Base-by-base conservation (phyloP, 2,113 vertebrate species). In the Dasyprocta punctata region DNA sequence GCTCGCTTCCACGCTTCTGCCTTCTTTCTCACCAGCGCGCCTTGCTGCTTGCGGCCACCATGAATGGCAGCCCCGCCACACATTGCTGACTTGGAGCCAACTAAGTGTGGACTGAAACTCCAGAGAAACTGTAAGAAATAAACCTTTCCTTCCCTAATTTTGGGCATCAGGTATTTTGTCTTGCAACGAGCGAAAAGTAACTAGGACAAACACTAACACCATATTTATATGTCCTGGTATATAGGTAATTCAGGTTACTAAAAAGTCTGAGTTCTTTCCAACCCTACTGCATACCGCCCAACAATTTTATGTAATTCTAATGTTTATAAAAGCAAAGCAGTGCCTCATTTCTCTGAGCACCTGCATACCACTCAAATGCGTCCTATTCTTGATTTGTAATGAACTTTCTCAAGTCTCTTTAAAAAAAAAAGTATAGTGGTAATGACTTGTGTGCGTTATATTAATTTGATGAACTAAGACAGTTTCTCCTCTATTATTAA, bases 181-280 rank as follows among this genome's bases (percentile, higher is more conserved):
- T n/a, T n/a, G n/a, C n/a, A n/a, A n/a, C n/a, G n/a, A n/a, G n/a
- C n/a, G n/a, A n/a, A n/a, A n/a, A n/a, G n/a, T n/a, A n/a, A n/a
- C n/a, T n/a, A n/a, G n/a, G n/a, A n/a, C n/a, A n/a, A n/a, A n/a
- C n/a, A 82, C 26, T 44, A 86, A 41, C 20, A 28, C 52, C 61
- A 44, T 30, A 20, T 24, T 52, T 95, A 71, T 9, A 91, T 54
- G 33, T 63, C 58, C 20, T 60, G 44, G 28, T 83, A 3, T 80
- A 56, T 24, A 54, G 41, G 28, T n/a, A 82, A 92, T 63, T 36
- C 30, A 91, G 56, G 92, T 87, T 88, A 95, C 41, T 69, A 94
- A 56, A 95, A 84, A 82, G 16, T 47, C 14, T 83, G 38, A n/a
- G 78, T 24, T 87, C 58, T 95, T 92, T 96, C 58, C 61, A 80